Evolutionary conservation across 2,888 invertebrate genomes (phyloP).

Genomic region (Calameuta pallipes): DNA sequence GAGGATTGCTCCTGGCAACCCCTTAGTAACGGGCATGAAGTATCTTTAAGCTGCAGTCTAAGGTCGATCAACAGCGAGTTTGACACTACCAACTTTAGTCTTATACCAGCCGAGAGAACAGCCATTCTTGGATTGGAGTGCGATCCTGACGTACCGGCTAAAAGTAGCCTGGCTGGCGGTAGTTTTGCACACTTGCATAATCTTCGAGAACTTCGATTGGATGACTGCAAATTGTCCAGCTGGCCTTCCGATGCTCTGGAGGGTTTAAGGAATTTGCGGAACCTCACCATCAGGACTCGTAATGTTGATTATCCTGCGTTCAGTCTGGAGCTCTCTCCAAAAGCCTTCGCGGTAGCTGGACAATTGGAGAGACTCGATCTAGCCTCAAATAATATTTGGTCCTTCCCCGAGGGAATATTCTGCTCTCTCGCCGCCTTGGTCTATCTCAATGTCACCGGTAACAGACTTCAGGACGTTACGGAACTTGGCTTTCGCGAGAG

Average conservation of each 20-base stretch:
- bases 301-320: conserved; percentile 87
- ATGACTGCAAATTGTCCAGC: conserved; percentile 85
- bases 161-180: conserved; percentile 80
- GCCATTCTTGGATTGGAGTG: conserved; percentile 82
- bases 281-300: conserved; percentile 84
- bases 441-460: conserved; percentile 83
- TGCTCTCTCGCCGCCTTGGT: conserved; percentile 81
- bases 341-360: conserved; percentile 78
- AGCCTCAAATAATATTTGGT: conserved; percentile 87
- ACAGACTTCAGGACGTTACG: conserved; percentile 85
- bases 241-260: conserved; percentile 82
- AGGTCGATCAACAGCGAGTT: conserved; percentile 89
- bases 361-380: conserved; percentile 83
- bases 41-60: conserved; percentile 83
- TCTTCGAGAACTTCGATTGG: conserved; percentile 81
- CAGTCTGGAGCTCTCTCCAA: conserved; percentile 81
- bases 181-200: conserved; percentile 83
- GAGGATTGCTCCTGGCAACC: conserved; percentile 85
- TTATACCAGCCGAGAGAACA: conserved; percentile 86
- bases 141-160: conserved; percentile 83
- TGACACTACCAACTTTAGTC: conserved; percentile 89
- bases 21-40: conserved; percentile 75
- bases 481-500: conserved; percentile 84
- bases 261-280: conserved; percentile 80
- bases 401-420: conserved; percentile 84